These are phyloP conservation scores for Adelosebastes latens DNA, from an alignment of 2,797 vertebrate species.

Conservation along the genomic window DNA sequence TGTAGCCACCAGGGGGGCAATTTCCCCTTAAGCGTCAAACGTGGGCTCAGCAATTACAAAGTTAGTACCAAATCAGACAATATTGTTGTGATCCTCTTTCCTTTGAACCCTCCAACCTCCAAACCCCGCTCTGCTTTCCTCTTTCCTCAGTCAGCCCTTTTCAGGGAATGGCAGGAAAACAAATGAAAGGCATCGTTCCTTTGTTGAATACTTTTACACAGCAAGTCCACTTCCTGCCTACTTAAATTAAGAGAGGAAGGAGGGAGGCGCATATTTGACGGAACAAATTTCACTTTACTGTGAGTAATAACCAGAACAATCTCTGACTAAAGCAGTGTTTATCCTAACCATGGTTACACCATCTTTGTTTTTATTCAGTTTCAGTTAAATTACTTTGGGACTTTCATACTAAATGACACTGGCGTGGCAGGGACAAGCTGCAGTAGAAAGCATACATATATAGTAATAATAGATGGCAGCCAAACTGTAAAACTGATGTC, in stretches of 20 bases:
- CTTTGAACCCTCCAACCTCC: constrained; percentile 26
- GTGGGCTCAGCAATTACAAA: not conserved
- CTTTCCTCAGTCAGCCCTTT: constrained; percentile 31
- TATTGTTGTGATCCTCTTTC: constrained; percentile 4
- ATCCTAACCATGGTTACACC: not conserved
- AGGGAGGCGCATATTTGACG: not conserved
- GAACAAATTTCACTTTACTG: not conserved
- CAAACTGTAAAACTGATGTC: not conserved
- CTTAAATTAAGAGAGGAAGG: not conserved
- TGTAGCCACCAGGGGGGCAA: constrained; percentile 29
- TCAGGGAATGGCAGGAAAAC: constrained; percentile 20
- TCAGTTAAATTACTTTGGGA: not conserved
- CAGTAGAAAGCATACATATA: not conserved
- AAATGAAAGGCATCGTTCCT: constrained; percentile 26
- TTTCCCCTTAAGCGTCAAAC: not conserved
- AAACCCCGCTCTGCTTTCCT: constrained; percentile 10
- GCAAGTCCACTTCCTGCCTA: constrained; percentile 28
- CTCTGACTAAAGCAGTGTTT: not conserved
- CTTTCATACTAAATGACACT: not conserved
- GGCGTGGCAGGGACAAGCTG: not conserved
- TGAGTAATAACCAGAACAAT: not conserved
- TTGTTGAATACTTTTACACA: constrained; percentile 19
- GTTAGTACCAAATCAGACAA: not conserved
- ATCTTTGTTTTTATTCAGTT: not conserved
- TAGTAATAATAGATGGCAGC: not conserved